A percentile compares a stretch with the other conserved stretches of the same genome.
These are phyloP conservation scores for Lemur catta DNA, from an alignment of 2,797 vertebrate species.

Conservation along the genomic window DNA sequence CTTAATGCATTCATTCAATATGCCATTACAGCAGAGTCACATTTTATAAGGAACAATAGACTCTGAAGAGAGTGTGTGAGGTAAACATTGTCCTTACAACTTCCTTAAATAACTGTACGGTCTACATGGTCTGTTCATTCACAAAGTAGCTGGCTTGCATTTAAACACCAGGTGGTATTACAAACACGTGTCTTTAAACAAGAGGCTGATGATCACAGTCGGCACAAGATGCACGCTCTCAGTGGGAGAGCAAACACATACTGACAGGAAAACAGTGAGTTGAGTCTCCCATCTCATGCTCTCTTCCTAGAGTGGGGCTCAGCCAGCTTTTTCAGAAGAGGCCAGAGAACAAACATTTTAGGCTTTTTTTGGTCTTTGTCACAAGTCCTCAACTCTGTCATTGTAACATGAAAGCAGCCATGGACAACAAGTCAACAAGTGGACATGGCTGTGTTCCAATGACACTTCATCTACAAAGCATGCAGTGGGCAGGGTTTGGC, in stretches of 20 bases:
- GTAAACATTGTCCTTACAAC: background rate
- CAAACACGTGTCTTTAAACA: background rate
- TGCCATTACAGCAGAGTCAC: background rate
- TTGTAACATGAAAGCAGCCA: background rate
- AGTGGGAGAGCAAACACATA: accelerated
- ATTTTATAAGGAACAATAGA: background rate
- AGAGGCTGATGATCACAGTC: background rate
- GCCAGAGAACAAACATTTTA: background rate
- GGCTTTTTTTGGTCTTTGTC: background rate
- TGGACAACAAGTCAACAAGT: background rate
- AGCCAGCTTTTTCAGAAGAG: background rate
- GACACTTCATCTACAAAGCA: background rate
- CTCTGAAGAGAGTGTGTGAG: background rate
- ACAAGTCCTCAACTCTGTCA: background rate
- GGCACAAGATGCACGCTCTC: background rate
- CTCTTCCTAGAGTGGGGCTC: background rate
- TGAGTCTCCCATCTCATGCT: background rate
- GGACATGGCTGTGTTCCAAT: background rate
- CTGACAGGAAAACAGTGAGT: background rate
- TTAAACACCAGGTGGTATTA: background rate
- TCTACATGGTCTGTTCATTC: background rate
- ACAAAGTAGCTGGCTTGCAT: background rate
- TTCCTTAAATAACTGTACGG: background rate
- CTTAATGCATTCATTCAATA: background rate
- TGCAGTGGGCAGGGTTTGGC: background rate